phyloP scores from a whole-genome alignment of 2,888 invertebrate species.

The Andrena fulva region DNA sequence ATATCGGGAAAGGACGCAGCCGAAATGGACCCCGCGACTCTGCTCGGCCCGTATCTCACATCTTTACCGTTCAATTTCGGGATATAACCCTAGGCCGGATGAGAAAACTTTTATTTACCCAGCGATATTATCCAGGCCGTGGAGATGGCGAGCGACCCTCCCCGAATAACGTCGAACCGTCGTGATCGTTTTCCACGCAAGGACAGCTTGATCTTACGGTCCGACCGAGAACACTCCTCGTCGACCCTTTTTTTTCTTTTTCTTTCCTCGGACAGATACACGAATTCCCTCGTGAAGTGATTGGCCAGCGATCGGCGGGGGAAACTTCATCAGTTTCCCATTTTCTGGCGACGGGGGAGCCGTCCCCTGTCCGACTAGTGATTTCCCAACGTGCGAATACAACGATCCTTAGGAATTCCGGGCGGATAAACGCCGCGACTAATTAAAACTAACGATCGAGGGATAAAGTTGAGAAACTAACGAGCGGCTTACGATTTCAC shows the following conservation, averaged over 20 bases:
- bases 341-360: neutral
- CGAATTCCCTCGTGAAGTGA: constrained; percentile 15
- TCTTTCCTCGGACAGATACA: constrained; percentile 13
- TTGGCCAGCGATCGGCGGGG: constrained; percentile 3
- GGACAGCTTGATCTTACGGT: constrained; percentile 48
- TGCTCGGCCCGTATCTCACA: constrained; percentile 41
- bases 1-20: constrained; percentile 20
- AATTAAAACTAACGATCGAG: neutral
- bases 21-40: constrained; percentile 17
- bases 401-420: neutral
- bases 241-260: neutral
- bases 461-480: neutral
- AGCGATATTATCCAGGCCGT: constrained; percentile 57
- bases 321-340: constrained; percentile 10
- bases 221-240: constrained; percentile 2
- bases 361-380: neutral
- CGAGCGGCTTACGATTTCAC: neutral
- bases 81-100: constrained; percentile 43
- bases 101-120: constrained; percentile 64
- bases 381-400: neutral
- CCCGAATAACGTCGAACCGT: constrained; percentile 38
- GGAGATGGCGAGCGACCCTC: constrained; percentile 22
- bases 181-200: constrained; percentile 62
- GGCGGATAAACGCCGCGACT: neutral
- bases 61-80: constrained; percentile 58